Percentiles rank a stretch among this genome's conserved stretches.
These are phyloP conservation scores for Pantelozetes paolii DNA, from an alignment of 2,888 invertebrate species.

Conservation along the genomic window DNA sequence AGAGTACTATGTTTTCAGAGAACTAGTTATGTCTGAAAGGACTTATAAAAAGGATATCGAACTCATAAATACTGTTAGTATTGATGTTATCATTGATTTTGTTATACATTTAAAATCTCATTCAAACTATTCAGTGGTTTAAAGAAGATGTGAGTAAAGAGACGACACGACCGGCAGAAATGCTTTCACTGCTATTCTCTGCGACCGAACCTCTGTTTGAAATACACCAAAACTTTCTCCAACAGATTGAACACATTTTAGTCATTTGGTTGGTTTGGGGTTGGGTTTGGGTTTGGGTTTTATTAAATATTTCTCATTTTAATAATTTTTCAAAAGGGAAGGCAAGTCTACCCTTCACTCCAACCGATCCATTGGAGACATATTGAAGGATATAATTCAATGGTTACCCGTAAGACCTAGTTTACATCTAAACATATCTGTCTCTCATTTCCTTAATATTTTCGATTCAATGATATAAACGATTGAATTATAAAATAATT, in stretches of 20 bases:
- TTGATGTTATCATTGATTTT: neutral
- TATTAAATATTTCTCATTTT: neutral
- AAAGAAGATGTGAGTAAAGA: constrained; percentile 65
- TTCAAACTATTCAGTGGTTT: constrained; percentile 61
- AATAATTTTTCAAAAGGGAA: constrained; percentile 39
- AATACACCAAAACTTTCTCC: constrained; percentile 72
- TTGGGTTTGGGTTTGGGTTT: neutral
- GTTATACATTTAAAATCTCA: neutral
- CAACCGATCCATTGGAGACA: constrained; percentile 35
- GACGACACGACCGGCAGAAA: constrained; percentile 61
- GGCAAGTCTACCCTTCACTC: constrained; percentile 25
- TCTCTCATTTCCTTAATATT: no score
- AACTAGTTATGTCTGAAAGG: constrained; percentile 89
- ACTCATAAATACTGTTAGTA: constrained; percentile 75
- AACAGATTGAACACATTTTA: constrained; percentile 70
- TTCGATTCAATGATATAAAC: neutral
- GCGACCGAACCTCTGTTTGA: constrained; percentile 70
- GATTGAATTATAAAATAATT: no score
- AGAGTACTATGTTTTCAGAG: constrained; percentile 52
- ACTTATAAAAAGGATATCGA: constrained; percentile 92
- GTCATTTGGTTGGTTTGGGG: constrained; percentile 59
- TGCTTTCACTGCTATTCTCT: constrained; percentile 59
- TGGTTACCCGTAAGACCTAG: constrained; percentile 35
- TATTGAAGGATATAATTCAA: constrained; percentile 37
- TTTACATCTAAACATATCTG: neutral